Base-by-base conservation (phyloP, 2,888 invertebrate species). In the Scaptomyza caliginosa region DNA sequence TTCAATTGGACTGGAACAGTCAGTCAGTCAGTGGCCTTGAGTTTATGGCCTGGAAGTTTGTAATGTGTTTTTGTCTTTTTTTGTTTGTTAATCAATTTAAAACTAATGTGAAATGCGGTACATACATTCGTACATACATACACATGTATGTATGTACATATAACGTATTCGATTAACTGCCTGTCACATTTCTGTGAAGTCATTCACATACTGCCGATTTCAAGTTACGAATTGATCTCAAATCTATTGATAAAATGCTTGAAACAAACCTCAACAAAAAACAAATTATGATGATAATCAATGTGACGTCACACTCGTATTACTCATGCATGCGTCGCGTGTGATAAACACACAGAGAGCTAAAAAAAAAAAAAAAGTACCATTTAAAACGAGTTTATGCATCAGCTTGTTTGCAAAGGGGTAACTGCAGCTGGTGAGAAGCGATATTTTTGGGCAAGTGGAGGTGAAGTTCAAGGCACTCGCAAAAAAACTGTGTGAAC, bases 261-360 rank as follows among this genome's bases (percentile, higher is more conserved):
- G 19, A 52, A 32, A 51, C n/a, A 46, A 57, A 26, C 2, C 13
- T 2, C 17, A 8, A n/a, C 34, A 38, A 55, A 55, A 10, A 39
- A 30, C n/a, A 24, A 26, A 42, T 28, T 32, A 23, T 34, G 54
- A 43, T 26, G 13, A 50, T 50, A 42, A 50, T 56, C 23, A 30
- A 17, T 23, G 73, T 74, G 75, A 71, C 74, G 74, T 74, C 75
- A 74, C 67, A 49, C 23, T 7, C 51, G 19, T 26, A 51, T 74
- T 71, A 74, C 59, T 59, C 63, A 74, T 57, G 43, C 51, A 55
- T 26, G 56, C 64, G 72, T 72, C 75, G 63, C 75, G 68, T 74
- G 75, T 72, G 75, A 59, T 24, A 46, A 40, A 55, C 34, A 23
- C 45, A 34, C n/a, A 56, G 23, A 3, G n/a, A n/a, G n/a, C n/a